Evolutionary conservation across 1,140 invertebrate genomes (phyloP).

Genomic region (Achroia grisella): DNA sequence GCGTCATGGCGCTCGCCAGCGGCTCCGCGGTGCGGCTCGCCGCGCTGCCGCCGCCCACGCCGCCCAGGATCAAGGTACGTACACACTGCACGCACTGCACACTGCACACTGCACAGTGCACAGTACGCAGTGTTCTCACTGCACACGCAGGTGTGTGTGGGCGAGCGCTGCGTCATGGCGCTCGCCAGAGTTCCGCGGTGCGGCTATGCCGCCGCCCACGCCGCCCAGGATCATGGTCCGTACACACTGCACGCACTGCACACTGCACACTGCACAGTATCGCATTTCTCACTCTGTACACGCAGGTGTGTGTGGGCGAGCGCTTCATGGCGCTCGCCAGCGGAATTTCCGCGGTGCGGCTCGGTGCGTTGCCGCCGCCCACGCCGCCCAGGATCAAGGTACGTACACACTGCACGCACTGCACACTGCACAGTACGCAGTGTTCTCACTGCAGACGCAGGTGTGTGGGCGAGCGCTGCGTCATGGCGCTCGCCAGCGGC

Average conservation of each 20-base stretch:
- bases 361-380: not conserved
- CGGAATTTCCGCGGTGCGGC: conserved; percentile 77
- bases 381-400: conserved; percentile 25
- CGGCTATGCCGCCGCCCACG: not conserved
- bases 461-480: conserved; percentile 89
- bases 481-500: conserved; percentile 91
- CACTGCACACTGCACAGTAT: too few species aligned
- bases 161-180: conserved; percentile 89
- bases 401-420: not conserved
- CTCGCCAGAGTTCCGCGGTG: conserved; percentile 82
- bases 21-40: conserved; percentile 86
- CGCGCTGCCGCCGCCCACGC: conserved; percentile 78
- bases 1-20: conserved; percentile 90
- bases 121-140: conserved; percentile 55
- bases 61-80: conserved; percentile 42
- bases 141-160: conserved; percentile 84
- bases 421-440: conserved; percentile 41
- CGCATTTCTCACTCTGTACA: too few species aligned
- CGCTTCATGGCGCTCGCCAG: conserved; percentile 90
- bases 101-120: too few species aligned
- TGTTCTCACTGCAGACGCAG: conserved; percentile 77
- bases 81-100: not conserved
- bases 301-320: conserved; percentile 91
- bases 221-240: conserved; percentile 28
- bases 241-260: too few species aligned